These are phyloP conservation scores for Teleogryllus occipitalis DNA, from an alignment of 1,140 invertebrate species.

Conservation along the genomic window DNA sequence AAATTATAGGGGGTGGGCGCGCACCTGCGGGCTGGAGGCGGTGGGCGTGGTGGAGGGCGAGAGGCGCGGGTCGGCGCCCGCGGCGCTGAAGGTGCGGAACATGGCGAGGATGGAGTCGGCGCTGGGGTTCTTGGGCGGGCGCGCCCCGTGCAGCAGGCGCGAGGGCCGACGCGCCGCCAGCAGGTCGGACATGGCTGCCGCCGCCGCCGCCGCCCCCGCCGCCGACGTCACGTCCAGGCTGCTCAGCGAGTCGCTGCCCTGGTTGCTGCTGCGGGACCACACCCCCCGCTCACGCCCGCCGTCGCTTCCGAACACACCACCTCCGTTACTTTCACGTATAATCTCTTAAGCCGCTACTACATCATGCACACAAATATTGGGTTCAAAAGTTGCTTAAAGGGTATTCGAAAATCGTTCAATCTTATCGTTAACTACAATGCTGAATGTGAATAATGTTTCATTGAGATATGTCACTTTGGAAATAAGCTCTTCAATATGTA, in stretches of 20 bases:
- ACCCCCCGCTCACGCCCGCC: too few species aligned
- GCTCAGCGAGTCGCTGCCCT: constrained; percentile 19
- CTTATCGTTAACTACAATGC: too few species aligned
- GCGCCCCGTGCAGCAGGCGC: constrained; percentile 5
- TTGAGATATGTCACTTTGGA: too few species aligned
- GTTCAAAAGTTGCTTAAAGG: too few species aligned
- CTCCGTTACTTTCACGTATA: not conserved
- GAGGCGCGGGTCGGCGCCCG: not conserved
- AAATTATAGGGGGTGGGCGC: too few species aligned
- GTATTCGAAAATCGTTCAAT: too few species aligned
- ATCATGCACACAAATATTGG: too few species aligned
- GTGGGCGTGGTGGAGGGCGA: constrained; percentile 49
- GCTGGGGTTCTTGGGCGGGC: constrained; percentile 36
- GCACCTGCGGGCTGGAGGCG: constrained; percentile 48
- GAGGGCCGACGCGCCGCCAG: constrained; percentile 9
- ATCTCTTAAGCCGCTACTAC: too few species aligned
- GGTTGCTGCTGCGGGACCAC: constrained; percentile 17
- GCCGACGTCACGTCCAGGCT: constrained; percentile 11
- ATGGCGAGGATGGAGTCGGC: constrained; percentile 67
- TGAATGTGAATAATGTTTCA: too few species aligned
- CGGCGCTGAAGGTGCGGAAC: constrained; percentile 51
- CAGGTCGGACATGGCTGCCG: not conserved
- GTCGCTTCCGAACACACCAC: not conserved
- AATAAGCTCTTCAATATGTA: too few species aligned
- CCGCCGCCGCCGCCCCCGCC: not conserved